These are phyloP conservation scores for Oryzias curvinotus DNA, from an alignment of 2,113 vertebrate genomes.

Conservation along the genomic window DNA sequence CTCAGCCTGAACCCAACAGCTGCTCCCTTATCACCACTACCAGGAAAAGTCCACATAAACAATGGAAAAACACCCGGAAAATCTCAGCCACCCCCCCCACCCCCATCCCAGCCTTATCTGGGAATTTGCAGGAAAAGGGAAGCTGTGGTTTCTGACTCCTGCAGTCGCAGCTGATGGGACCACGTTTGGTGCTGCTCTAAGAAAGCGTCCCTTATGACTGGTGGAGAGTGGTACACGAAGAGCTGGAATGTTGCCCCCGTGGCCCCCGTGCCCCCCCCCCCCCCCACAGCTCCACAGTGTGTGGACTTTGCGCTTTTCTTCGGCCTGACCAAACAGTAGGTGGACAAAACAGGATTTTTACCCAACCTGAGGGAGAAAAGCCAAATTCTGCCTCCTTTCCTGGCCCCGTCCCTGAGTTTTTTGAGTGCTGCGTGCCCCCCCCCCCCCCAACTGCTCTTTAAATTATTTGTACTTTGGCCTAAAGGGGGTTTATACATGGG, in stretches of 20 bases:
- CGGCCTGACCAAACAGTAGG: constrained; percentile 34
- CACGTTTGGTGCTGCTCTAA: constrained; percentile 19
- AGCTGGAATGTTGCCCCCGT: constrained; percentile 55
- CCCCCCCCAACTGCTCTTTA: constrained; percentile 35
- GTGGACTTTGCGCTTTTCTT: constrained; percentile 53
- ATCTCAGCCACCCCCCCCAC: constrained; percentile 44
- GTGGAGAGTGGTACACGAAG: constrained; percentile 60
- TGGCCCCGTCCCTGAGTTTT: constrained; percentile 38
- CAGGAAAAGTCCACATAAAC: constrained; percentile 47
- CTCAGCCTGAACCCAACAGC: constrained; percentile 16
- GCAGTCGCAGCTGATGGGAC: background rate
- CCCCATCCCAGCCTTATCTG: constrained; percentile 35
- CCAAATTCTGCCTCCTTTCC: constrained; percentile 11
- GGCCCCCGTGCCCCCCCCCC: constrained; percentile 31
- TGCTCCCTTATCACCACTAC: constrained; percentile 51
- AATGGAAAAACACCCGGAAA: constrained; percentile 55
- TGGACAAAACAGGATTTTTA: constrained; percentile 51
- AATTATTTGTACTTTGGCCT: constrained; percentile 50
- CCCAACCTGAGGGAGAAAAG: constrained; percentile 30
- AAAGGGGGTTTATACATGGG: constrained; percentile 18
- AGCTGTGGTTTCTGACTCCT: constrained; percentile 48
- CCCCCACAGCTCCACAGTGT: constrained; percentile 19
- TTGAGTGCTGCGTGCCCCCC: constrained; percentile 22
- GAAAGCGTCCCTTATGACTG: constrained; percentile 55
- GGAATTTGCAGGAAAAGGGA: constrained; percentile 56